Evolutionary conservation across 2,113 vertebrate genomes (phyloP), one percentile per base, ranked within the genome.

Genomic region (Centropus bengalensis): DNA sequence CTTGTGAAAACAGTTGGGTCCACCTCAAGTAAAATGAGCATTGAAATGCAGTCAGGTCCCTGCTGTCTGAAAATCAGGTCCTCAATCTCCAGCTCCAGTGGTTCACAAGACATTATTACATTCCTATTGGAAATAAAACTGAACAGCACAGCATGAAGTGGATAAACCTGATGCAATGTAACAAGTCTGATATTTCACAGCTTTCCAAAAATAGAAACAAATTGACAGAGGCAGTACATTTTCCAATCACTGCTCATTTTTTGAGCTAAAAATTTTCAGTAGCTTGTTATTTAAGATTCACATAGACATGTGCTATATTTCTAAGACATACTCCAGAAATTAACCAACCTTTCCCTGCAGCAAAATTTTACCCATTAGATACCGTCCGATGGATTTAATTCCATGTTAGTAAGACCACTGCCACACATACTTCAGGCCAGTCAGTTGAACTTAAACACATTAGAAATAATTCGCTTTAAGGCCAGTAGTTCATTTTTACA

Each of bases 121-220:
- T 60, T 89, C 59, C 55, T 82, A 12, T 67, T 69, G 67, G 67
- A 88, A 86, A 82, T 55, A 88, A 85, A 93, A 76, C 15, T 7
- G 27, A 89, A 68, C 33, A 76, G 51, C 82, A 88, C 62, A 91
- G 75, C 15, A 0, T 66, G 75, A 95, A 85, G 79, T 38, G 91
- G 79, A 88, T 91, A 87, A 87, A 84, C 62, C n/a, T 68, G 38
- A 95, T 60, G 56, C 70, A 74, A 87, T 73, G 36, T 64, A 52
- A 52, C 49, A 88, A 94, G 67, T 62, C 67, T 69, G 82, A 69
- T 91, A 87, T 56, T 91, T 85, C 71, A 82, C n/a, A 83, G 75
- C 45, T 55, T 95, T 86, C 76, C 5, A 5, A 92, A 94, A 79
- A 86, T 30, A 93, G 64, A 82, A 86, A 47, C 24, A 91, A 73